Evolutionary conservation across 2,113 vertebrate genomes (phyloP), one percentile per base, ranked within the genome.

Genomic region (Gymnobelideus leadbeateri): DNA sequence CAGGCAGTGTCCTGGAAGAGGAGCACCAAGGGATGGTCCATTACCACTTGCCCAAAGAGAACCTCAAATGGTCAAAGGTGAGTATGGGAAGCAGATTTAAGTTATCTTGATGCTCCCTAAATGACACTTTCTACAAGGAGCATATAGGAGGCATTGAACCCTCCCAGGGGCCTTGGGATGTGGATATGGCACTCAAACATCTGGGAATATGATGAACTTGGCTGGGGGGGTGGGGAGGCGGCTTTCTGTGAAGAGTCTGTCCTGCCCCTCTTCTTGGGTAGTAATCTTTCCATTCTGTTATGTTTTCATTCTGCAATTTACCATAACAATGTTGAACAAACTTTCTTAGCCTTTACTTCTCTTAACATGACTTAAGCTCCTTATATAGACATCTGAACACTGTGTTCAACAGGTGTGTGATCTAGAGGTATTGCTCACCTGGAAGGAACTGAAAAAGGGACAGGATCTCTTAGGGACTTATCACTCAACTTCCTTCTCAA

Each of bases 1-100:
- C 98, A 99, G 99, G 99, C 97, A 99, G 99, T 24, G 91, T 99
- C 97, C 98, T 99, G 51, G 99, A 99, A 96, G 99, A 99, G 5
- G 99, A 99, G 96, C 99, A 99, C 98, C 99, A 99, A 92, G 99
- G 99, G 89, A 99, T 99, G 99, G 99, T 99, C 12, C 99, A 99
- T 97, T 99, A 99, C 96, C 99, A 99, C 98, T 97, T 99, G 98
- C 99, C 99, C 91, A 99, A 99, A 98, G 99, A 98, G 97, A 98
- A 98, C 95, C 99, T 99, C 93, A 99, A 99, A 96, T 99, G 99
- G 99, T 99, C 99, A 43, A 99, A 99, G 99, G 99, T 99, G 99
- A 98, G 96, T 19, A 7, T 12, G 0, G 8, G 7, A 89, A 50
- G 68, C 68, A 84, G 37, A 43, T 43, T 43, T 84, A 23, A 84